Percentiles rank a stretch among this genome's conserved stretches.
Conservation (phyloP, 1,140 invertebrate species). For the Euborellia annulipes region DNA sequence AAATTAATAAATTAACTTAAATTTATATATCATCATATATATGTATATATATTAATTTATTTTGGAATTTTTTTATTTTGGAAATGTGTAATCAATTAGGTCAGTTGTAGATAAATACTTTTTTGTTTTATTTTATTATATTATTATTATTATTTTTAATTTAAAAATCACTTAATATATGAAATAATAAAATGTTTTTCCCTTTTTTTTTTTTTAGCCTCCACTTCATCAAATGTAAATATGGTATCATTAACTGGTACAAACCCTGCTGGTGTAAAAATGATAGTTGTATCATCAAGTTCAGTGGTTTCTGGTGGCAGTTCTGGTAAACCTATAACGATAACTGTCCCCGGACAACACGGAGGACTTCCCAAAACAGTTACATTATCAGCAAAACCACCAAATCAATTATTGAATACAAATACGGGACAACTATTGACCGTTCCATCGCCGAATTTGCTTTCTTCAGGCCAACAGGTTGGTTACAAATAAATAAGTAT, state of each 20-base stretch:
- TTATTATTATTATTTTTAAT: background rate
- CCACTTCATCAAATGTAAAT: background rate
- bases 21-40: too few species aligned
- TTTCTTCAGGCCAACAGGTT: constrained; percentile 24
- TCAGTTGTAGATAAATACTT: background rate
- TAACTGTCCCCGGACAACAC: constrained; percentile 42
- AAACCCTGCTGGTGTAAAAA: constrained; percentile 42
- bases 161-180: background rate
- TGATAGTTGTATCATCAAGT: constrained; percentile 42
- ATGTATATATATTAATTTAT: too few species aligned
- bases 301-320: constrained; percentile 29
- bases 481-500: constrained; percentile 2
- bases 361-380: constrained; percentile 38
- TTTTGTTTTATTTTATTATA: background rate
- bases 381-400: constrained; percentile 30
- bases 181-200: too few species aligned
- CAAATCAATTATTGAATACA: constrained; percentile 22
- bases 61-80: too few species aligned
- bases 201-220: background rate
- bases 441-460: constrained; percentile 29
- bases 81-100: too few species aligned
- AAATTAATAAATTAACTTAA: too few species aligned
- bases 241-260: constrained; percentile 27
- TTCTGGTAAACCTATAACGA: constrained; percentile 48
- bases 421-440: constrained; percentile 31